These are phyloP conservation scores for Chelonoidis abingdonii DNA, from an alignment of 2,113 vertebrate genomes.

Conservation along the genomic window DNA sequence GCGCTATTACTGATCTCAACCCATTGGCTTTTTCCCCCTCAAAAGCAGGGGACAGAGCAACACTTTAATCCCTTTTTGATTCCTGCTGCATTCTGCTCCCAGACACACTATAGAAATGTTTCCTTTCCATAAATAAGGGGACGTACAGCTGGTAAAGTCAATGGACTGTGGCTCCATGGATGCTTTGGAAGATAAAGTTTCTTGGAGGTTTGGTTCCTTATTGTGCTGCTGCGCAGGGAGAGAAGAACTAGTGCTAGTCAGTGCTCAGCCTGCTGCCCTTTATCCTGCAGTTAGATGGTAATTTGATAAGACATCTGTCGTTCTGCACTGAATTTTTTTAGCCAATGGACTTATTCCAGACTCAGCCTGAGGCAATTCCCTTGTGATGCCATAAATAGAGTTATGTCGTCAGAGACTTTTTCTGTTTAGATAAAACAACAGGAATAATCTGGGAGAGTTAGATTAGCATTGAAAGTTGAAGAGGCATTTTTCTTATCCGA, in stretches of 20 bases:
- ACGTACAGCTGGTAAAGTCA: background rate
- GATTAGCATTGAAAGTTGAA: background rate
- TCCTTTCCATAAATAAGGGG: background rate
- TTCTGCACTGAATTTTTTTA: background rate
- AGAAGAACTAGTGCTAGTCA: background rate
- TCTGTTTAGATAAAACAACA: background rate
- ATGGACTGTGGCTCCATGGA: background rate
- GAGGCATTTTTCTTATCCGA: background rate
- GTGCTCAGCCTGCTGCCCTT: background rate
- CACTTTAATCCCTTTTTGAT: background rate
- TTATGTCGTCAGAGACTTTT: background rate
- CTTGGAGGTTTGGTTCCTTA: background rate
- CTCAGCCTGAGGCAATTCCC: background rate
- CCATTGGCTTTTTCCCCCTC: background rate
- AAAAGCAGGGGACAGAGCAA: background rate
- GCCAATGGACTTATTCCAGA: background rate
- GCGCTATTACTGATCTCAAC: background rate
- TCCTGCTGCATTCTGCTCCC: background rate
- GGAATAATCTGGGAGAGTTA: background rate
- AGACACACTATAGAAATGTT: background rate
- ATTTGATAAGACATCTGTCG: background rate
- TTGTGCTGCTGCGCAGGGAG: background rate
- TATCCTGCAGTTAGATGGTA: background rate
- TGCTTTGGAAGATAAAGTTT: background rate
- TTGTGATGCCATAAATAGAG: background rate